Evolutionary conservation across 2,797 vertebrate genomes (phyloP).

Genomic region (Bovichtus diacanthus): DNA sequence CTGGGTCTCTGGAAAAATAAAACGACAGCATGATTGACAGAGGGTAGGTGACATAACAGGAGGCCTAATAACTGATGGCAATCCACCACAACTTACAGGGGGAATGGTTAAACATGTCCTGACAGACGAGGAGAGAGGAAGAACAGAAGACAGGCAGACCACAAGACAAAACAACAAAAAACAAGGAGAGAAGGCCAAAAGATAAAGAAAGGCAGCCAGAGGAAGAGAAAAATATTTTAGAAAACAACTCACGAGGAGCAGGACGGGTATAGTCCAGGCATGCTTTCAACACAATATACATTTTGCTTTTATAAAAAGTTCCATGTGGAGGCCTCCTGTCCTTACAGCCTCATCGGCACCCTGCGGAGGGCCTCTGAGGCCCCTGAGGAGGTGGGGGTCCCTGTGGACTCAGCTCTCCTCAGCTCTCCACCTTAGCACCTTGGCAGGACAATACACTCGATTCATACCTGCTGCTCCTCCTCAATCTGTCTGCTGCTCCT

Average conservation of each 20-base stretch:
- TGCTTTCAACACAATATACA: constrained; percentile 55
- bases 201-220: not conserved
- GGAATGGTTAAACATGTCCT: constrained; percentile 19
- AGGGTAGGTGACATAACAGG: not conserved
- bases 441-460: constrained; percentile 72
- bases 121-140: constrained; percentile 1
- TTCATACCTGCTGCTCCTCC: constrained; percentile 66
- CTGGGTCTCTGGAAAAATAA: constrained; percentile 7
- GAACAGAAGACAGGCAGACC: constrained; percentile 13
- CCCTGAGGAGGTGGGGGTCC: constrained; percentile 50
- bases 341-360: constrained; percentile 52
- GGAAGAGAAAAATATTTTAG: constrained; percentile 13
- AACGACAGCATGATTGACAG: constrained; percentile 12
- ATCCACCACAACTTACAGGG: constrained; percentile 35
- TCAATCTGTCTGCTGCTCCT: constrained; percentile 59
- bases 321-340: constrained; percentile 33
- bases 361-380: constrained; percentile 51
- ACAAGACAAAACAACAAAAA: not conserved
- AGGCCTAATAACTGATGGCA: constrained; percentile 19
- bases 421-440: constrained; percentile 52
- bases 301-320: constrained; percentile 40
- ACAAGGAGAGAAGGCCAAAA: not conserved
- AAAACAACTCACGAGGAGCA: constrained; percentile 6
- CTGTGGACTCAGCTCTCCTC: constrained; percentile 63
- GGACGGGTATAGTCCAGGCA: constrained; percentile 34